Evolutionary conservation across 2,888 invertebrate genomes (phyloP).

Genomic region (Perdita meconis): DNA sequence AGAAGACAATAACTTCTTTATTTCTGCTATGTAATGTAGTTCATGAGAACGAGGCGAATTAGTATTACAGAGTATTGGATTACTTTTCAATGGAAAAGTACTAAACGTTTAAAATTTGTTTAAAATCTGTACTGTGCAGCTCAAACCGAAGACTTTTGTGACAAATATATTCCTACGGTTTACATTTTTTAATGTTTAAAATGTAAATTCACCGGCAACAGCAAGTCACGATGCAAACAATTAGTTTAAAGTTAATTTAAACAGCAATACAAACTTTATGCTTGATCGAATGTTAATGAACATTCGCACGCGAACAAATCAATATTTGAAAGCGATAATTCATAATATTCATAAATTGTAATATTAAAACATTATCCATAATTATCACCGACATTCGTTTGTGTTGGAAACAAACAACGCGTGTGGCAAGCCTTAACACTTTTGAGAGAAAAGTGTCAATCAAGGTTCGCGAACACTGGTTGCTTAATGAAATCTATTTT

Average conservation of each 20-base stretch:
- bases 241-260: conserved; percentile 1
- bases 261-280: conserved; percentile 20
- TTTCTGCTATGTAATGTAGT: conserved; percentile 8
- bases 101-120: not conserved
- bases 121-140: conserved; percentile 3
- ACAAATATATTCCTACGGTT: not conserved
- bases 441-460: not conserved
- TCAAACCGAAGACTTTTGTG: conserved; percentile 25
- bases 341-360: not conserved
- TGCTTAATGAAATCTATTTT: conserved; percentile 25
- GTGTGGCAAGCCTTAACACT: not conserved
- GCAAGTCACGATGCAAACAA: conserved; percentile 28
- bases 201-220: conserved; percentile 26
- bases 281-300: conserved; percentile 5
- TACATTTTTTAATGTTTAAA: conserved; percentile 4
- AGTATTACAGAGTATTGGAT: conserved; percentile 64
- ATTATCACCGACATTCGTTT: not conserved
- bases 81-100: too few species aligned
- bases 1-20: conserved; percentile 51
- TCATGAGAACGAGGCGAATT: conserved; percentile 40
- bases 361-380: not conserved
- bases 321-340: conserved; percentile 15
- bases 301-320: conserved; percentile 11
- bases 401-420: not conserved
- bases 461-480: conserved; percentile 11